Conservation (phyloP, 2,888 invertebrate species). For the Cyclophora punctaria region DNA sequence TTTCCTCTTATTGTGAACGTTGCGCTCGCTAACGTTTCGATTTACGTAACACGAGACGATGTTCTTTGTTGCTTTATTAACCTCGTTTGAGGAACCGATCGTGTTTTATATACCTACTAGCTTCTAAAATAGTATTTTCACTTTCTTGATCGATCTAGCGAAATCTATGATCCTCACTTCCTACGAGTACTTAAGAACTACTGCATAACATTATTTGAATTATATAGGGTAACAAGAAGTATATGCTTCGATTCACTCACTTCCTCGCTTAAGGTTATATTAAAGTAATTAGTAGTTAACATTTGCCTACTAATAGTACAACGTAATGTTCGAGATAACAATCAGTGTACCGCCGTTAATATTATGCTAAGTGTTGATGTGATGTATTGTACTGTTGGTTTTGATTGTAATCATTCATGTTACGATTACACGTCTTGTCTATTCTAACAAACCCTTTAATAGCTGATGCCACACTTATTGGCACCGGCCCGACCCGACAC, state of each 20-base stretch:
- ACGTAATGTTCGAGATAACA: conserved; percentile 1
- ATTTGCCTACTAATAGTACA: not conserved
- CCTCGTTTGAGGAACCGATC: conserved; percentile 15
- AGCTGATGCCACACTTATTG: no score
- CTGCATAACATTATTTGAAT: not conserved
- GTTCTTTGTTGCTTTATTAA: conserved; percentile 23
- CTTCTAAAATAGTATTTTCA: no score
- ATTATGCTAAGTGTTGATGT: not conserved
- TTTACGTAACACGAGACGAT: conserved; percentile 31
- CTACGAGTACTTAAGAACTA: not conserved
- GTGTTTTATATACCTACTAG: not conserved
- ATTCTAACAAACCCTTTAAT: no score
- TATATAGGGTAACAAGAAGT: not conserved
- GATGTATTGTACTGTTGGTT: no score
- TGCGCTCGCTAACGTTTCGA: conserved; percentile 29
- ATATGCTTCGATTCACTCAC: conserved; percentile 1
- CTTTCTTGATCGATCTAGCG: no score
- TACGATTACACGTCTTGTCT: no score
- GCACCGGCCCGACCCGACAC: no score
- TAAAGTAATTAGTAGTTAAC: not conserved
- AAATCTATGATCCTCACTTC: not conserved
- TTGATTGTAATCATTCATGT: no score
- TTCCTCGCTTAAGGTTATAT: conserved; percentile 6
- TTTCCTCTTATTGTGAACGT: conserved; percentile 43
- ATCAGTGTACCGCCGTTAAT: not conserved